Percentiles rank a stretch among this genome's conserved stretches.
Evolutionary conservation across 2,888 invertebrate species (phyloP).

Genomic region (Anorthoa munda): DNA sequence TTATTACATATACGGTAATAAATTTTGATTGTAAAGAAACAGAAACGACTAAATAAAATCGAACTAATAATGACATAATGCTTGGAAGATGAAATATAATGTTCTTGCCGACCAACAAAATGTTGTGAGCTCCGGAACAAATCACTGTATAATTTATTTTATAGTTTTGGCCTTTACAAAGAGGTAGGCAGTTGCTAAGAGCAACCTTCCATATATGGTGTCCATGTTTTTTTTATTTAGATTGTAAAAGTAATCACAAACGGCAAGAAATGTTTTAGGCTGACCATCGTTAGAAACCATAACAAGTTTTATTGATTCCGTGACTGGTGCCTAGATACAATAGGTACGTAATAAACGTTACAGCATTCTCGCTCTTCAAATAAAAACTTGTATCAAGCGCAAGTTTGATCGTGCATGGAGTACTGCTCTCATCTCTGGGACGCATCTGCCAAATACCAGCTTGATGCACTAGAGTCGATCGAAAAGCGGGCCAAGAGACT

Average conservation of each 20-base stretch:
- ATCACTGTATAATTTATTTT: constrained; percentile 37
- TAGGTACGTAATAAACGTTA: no score
- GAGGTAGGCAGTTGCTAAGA: not conserved
- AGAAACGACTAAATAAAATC: constrained; percentile 13
- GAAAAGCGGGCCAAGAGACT: no score
- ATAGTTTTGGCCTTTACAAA: constrained; percentile 31
- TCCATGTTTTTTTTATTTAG: not conserved
- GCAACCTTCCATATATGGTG: not conserved
- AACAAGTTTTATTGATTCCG: not conserved
- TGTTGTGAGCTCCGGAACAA: constrained; percentile 9
- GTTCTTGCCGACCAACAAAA: not conserved
- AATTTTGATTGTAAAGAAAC: constrained; percentile 16
- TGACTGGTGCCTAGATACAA: no score
- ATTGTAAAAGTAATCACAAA: not conserved
- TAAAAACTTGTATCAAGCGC: no score
- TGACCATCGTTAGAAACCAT: not conserved
- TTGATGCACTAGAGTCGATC: no score
- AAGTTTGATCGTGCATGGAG: no score
- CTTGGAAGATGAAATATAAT: constrained; percentile 13
- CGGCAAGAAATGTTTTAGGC: not conserved
- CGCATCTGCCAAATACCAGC: no score
- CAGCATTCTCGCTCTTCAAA: no score
- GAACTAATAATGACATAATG: constrained; percentile 24
- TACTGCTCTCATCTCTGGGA: no score
- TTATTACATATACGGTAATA: constrained; percentile 5